A percentile compares a stretch with the other conserved stretches of the same genome.
These are phyloP conservation scores for Platycnemis pennipes DNA, from an alignment of 2,888 invertebrate genomes.

Conservation along the genomic window DNA sequence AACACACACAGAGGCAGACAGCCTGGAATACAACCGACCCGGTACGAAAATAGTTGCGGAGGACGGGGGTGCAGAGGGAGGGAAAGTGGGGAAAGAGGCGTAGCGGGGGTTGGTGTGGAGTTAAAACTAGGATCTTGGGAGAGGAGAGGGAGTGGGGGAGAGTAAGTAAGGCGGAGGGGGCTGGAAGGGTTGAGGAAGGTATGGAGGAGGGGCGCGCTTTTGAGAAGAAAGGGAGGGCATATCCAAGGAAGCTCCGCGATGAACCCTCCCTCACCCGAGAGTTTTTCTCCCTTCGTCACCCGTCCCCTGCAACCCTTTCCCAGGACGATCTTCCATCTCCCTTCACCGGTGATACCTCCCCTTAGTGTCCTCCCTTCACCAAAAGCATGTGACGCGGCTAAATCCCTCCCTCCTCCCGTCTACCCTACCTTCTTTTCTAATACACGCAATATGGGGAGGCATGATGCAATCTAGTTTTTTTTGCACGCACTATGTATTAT, in stretches of 20 bases:
- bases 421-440: neutral
- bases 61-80: neutral
- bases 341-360: neutral
- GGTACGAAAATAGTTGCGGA: constrained; percentile 58
- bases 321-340: neutral
- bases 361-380: too few species aligned
- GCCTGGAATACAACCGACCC: constrained; percentile 64
- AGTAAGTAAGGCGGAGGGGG: neutral
- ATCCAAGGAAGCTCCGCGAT: neutral
- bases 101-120: neutral
- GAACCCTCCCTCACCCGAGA: too few species aligned
- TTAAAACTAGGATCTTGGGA: neutral
- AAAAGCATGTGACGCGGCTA: neutral
- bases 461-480: constrained; percentile 7
- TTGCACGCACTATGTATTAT: too few species aligned
- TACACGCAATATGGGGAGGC: too few species aligned
- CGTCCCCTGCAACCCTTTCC: neutral
- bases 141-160: neutral
- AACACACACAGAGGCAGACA: constrained; percentile 36
- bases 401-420: neutral
- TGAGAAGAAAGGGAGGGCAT: too few species aligned
- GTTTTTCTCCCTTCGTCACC: neutral
- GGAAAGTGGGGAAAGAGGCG: neutral
- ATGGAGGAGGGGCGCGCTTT: too few species aligned
- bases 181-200: neutral